Evolutionary conservation across 2,113 vertebrate genomes (phyloP), one percentile per base, ranked within the genome.

Genomic region (Prunella himalayana): DNA sequence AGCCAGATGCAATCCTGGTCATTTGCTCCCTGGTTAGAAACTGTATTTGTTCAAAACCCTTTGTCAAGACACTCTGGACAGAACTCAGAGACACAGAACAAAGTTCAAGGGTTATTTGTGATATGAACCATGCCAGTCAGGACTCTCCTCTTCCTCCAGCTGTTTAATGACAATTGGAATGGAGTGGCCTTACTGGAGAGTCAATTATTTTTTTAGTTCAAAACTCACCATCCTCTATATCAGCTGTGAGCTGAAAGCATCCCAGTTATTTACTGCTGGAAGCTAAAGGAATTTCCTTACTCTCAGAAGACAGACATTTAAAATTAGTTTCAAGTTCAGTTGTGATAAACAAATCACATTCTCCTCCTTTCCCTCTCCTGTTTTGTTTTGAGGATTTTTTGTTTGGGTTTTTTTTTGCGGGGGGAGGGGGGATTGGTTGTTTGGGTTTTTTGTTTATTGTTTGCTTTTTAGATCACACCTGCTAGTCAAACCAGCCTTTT

Each of bases 211-310:
- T 77, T 89, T 92, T 3, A 80, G 80, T 20, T 88, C 61, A 94
- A 81, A 88, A 68, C 44, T 73, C 54, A 73, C 44, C 57, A 80
- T 68, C 63, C 51, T 90, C 72, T 50, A 56, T 28, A 79, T 90
- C 95, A 92, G 93, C 94, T 93, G 82, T 75, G 80, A 96, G 65
- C 86, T 97, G 63, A 83, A 93, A 92, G 80, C 57, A 94, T 95
- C 76, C 56, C 79, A 86, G 86, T 88, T 97, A 95, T 94, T 95
- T 91, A 92, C 61, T 95, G 86, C 92, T 94, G 69, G 60, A 93
- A 96, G 86, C 72, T 27, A 71, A 95, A 94, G 61, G 88, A 88
- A 93, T 93, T 96, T 96, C 92, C 93, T 95, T 93, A 82, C 85
- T 90, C 61, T 88, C 86, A 42, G 53, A 92, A 94, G 73, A 82